These are phyloP conservation scores for Aspidapion aeneum DNA, from an alignment of 2,888 invertebrate genomes.

Conservation along the genomic window DNA sequence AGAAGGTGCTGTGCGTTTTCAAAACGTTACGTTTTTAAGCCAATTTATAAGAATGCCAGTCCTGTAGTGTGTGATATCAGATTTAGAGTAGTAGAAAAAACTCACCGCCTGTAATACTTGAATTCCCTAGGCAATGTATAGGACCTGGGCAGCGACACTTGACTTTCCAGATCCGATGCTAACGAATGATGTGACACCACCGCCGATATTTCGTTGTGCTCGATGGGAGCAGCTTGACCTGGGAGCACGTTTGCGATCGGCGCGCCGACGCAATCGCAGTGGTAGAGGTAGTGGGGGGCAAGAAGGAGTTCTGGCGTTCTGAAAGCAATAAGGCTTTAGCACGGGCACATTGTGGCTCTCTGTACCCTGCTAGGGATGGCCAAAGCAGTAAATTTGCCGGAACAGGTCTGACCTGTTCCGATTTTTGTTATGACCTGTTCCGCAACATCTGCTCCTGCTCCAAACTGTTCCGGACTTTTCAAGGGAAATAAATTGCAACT, in stretches of 20 bases:
- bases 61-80: too few species aligned
- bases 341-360: too few species aligned
- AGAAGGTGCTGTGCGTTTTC: too few species aligned
- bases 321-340: not conserved
- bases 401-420: too few species aligned
- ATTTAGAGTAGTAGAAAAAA: not conserved
- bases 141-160: slow-evolving; percentile 79
- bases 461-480: too few species aligned
- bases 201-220: slow-evolving; percentile 35
- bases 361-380: too few species aligned
- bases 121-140: slow-evolving; percentile 84
- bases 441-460: too few species aligned
- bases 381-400: too few species aligned
- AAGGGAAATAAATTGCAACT: too few species aligned
- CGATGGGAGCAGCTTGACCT: slow-evolving; percentile 33
- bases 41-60: too few species aligned
- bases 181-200: slow-evolving; percentile 19
- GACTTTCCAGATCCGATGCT: slow-evolving; percentile 70
- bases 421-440: too few species aligned
- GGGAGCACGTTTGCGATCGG: not conserved
- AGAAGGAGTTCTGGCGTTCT: slow-evolving; percentile 72
- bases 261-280: slow-evolving; percentile 48
- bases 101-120: slow-evolving; percentile 63
- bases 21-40: too few species aligned
- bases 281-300: slow-evolving; percentile 66